Evolutionary conservation across 2,113 vertebrate genomes (phyloP).

Genomic region (Typhlomys cinereus): DNA sequence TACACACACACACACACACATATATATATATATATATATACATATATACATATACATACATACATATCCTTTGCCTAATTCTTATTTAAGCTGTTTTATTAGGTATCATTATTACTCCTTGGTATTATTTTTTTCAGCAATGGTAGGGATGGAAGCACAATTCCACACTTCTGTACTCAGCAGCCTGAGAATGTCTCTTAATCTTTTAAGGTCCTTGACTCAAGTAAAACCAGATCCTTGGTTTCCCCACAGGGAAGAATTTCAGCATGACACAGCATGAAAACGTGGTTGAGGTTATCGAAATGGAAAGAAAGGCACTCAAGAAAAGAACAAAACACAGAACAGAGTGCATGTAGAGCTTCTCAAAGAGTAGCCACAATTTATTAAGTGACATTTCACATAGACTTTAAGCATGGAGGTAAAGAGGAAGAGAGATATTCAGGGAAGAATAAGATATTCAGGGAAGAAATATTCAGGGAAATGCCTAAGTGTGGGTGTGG

Average conservation of each 20-base stretch:
- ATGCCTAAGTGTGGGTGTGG: background rate
- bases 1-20: no score
- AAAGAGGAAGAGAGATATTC: background rate
- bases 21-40: no score
- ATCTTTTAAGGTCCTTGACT: background rate
- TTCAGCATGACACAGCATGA: background rate
- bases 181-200: background rate
- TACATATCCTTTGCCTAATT: background rate
- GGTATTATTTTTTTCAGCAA: background rate
- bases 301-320: background rate
- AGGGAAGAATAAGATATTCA: background rate
- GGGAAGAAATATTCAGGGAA: background rate
- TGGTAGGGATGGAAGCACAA: background rate
- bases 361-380: background rate
- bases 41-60: no score
- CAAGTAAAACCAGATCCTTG: background rate
- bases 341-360: background rate
- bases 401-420: background rate
- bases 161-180: background rate
- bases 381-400: background rate
- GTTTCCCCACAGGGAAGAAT: background rate
- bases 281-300: background rate
- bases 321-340: background rate
- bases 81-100: slow-evolving; percentile 34
- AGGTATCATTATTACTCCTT: slow-evolving; percentile 8